A percentile compares a stretch with the other conserved stretches of the same genome.
These are phyloP conservation scores for Phrynocephalus guinanensis DNA, from an alignment of 2,797 vertebrate species.

Conservation along the genomic window DNA sequence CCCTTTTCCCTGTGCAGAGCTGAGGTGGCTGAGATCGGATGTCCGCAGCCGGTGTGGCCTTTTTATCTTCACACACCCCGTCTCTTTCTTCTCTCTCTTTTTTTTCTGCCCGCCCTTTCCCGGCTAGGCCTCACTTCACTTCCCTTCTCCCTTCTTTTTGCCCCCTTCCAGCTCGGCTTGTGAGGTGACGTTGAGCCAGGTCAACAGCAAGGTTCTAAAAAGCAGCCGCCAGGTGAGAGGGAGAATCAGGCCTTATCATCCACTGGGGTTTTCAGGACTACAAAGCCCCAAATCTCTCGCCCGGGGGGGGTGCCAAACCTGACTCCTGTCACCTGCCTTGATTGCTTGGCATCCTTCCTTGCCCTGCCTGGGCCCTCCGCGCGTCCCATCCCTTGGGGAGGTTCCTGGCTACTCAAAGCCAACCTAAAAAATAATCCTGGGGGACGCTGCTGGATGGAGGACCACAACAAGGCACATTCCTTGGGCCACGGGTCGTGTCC, in stretches of 20 bases:
- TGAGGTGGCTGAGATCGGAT: too few relatives aligned
- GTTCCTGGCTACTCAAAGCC: too few relatives aligned
- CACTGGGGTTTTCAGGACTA: neutral
- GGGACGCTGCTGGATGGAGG: too few relatives aligned
- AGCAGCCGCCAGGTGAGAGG: conserved; percentile 90
- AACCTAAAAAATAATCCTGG: too few relatives aligned
- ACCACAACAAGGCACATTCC: too few relatives aligned
- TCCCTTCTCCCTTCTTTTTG: conserved; percentile 12
- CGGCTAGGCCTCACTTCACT: too few relatives aligned
- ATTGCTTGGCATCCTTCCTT: too few relatives aligned
- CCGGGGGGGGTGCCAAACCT: neutral
- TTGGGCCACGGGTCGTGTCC: too few relatives aligned
- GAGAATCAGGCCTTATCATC: accelerated
- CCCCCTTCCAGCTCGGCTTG: conserved; percentile 82
- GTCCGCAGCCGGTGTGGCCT: neutral
- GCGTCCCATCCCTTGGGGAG: too few relatives aligned
- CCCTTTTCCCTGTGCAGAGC: neutral
- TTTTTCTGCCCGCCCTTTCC: neutral
- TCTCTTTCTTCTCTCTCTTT: neutral
- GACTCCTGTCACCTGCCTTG: neutral
- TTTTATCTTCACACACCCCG: neutral
- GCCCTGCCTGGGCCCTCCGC: too few relatives aligned
- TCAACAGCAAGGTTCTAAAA: conserved; percentile 96
- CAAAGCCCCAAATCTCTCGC: too few relatives aligned
- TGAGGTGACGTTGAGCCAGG: conserved; percentile 87